Evolutionary conservation across 2,113 vertebrate genomes (phyloP).

Genomic region (Megaceryle maxima): DNA sequence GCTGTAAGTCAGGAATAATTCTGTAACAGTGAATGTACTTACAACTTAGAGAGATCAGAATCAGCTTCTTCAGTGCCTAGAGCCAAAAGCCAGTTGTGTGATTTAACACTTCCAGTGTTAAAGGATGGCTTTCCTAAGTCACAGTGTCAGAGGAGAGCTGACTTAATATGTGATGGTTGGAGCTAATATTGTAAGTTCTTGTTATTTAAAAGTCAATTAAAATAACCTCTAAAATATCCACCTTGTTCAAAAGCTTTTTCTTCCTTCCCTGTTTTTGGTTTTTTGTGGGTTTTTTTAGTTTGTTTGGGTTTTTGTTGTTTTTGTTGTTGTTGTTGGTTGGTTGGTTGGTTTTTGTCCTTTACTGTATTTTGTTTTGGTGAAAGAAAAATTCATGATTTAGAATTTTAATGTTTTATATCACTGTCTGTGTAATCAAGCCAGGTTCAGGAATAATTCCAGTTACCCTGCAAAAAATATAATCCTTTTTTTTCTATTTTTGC

Average conservation of each 20-base stretch:
- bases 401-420: not conserved
- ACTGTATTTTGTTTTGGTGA: not conserved
- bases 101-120: not conserved
- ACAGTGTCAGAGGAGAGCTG: not conserved
- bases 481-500: not conserved
- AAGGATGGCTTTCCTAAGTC: not conserved
- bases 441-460: not conserved
- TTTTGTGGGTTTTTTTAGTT: too few species aligned
- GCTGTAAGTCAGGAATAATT: not conserved
- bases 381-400: not conserved
- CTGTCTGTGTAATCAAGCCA: not conserved
- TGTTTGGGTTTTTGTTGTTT: too few species aligned
- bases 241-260: not conserved
- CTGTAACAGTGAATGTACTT: not conserved
- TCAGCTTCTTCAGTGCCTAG: not conserved
- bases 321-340: too few species aligned
- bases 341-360: not conserved
- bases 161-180: not conserved
- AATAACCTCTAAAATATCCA: not conserved
- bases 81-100: not conserved
- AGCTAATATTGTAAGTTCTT: not conserved
- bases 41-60: not conserved
- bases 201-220: conserved; percentile 19
- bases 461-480: not conserved
- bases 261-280: not conserved